phyloP scores from a whole-genome alignment of 2,797 vertebrate species.

The Carapus acus region DNA sequence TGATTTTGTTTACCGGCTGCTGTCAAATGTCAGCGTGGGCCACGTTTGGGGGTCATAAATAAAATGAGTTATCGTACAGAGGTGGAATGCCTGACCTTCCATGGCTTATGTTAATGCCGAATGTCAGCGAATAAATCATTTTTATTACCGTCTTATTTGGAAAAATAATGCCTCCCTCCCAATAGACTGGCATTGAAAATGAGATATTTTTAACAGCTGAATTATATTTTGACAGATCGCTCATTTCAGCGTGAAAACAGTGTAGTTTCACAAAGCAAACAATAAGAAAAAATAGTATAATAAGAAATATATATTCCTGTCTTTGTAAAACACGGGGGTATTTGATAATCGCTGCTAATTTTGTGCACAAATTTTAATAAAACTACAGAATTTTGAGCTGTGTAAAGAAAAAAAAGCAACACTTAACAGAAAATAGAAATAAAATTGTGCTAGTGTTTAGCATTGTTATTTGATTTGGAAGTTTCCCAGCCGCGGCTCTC shows the following conservation, averaged over 20 bases:
- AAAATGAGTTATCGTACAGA: background rate
- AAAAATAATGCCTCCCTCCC: background rate
- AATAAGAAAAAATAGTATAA: no score
- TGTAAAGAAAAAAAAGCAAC: no score
- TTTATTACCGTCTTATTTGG: conserved; percentile 18
- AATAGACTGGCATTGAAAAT: background rate
- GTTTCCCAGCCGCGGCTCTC: background rate
- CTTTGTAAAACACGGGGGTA: no score
- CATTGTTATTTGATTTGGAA: background rate
- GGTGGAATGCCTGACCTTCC: conserved; percentile 32
- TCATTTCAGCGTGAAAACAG: no score
- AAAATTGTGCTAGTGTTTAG: no score
- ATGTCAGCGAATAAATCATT: conserved; percentile 25
- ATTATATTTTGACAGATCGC: background rate
- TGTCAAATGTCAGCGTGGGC: background rate
- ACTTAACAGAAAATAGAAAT: no score
- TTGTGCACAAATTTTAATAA: no score
- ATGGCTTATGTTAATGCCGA: background rate
- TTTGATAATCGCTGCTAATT: no score
- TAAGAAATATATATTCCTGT: no score
- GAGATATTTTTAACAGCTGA: background rate
- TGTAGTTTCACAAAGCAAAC: no score
- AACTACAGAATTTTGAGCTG: no score
- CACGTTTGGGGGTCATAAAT: background rate
- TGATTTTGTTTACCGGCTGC: background rate